Base-by-base conservation (phyloP, 2,888 invertebrate species). In the Rhagonycha lutea region DNA sequence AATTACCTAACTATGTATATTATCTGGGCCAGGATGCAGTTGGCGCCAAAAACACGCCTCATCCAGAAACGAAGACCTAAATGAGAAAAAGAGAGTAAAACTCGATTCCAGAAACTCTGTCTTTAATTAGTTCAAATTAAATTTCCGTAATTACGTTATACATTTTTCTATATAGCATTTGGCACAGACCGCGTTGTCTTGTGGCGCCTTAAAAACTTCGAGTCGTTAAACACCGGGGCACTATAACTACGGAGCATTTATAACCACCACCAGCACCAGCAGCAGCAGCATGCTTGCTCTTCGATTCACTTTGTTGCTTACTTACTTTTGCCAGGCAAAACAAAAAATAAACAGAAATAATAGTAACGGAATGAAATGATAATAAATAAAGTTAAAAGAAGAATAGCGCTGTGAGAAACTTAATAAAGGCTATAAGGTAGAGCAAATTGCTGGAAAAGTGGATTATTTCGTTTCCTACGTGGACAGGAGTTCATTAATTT, bases 401-500 rank as follows among this genome's bases (percentile, higher is more conserved):
- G 75, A 75, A 78, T 75, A 78, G 75, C 75, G 78, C 77, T 76
- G 77, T 74, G 74, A 78, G 80, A 82, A 82, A 82, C 81, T 82
- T 82, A 85, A 84, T 84, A 83, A 84, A 83, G 84, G 83, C 82
- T 83, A 84, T 84, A 85, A 86, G 85, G 86, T 85, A 83, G 83
- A 83, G 85, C 86, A 86, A 87, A 87, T 87, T 86, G 86, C 84
- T 81, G 86, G 86, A 86, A 87, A 87, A 87, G 86, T 87, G 86
- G 86, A 87, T 87, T 87, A 86, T 86, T 85, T 85, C 85, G 84
- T 86, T 85, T 83, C 83, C 84, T 85, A 86, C 86, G 86, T 87
- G 87, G 86, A 86, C 87, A 85, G 86, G 83, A 86, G 86, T 87
- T 87, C 86, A 88, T 88, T 88, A 88, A 87, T 87, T 87, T 87